These are phyloP conservation scores for Toxotes lorentzi DNA, from an alignment of 2,797 vertebrate genomes.

Conservation along the genomic window DNA sequence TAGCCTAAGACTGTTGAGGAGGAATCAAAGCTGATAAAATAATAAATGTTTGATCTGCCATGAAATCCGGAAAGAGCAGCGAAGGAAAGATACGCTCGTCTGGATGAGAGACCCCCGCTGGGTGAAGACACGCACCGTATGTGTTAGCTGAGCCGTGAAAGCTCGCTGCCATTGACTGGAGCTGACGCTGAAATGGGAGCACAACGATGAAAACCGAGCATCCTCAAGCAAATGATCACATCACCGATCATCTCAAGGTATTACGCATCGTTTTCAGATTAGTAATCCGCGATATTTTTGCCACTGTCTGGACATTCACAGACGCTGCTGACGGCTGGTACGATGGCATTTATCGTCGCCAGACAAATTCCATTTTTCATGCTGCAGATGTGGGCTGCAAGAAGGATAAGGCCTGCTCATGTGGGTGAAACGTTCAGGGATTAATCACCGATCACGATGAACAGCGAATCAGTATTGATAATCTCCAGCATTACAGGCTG, in stretches of 20 bases:
- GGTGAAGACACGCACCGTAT: constrained; percentile 77
- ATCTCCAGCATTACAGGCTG: neutral
- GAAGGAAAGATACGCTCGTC: constrained; percentile 53
- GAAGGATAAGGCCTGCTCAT: constrained; percentile 46
- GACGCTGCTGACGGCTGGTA: constrained; percentile 32
- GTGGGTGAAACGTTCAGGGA: constrained; percentile 49
- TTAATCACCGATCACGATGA: constrained; percentile 59
- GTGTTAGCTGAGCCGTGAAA: constrained; percentile 71
- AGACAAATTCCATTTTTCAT: constrained; percentile 15
- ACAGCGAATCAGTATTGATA: constrained; percentile 24
- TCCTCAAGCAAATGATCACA: constrained; percentile 54
- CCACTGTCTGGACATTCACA: constrained; percentile 35
- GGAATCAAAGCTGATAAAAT: constrained; percentile 69
- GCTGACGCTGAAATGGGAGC: constrained; percentile 72
- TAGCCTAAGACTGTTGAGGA: constrained; percentile 58
- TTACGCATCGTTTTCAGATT: constrained; percentile 52
- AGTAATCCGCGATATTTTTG: constrained; percentile 24
- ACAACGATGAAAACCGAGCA: constrained; percentile 58
- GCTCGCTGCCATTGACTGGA: constrained; percentile 78
- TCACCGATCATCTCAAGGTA: constrained; percentile 67
- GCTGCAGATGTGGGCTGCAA: constrained; percentile 67
- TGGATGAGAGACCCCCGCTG: constrained; percentile 81
- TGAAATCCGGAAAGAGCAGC: constrained; percentile 67
- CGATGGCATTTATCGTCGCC: constrained; percentile 42
- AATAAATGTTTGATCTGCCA: constrained; percentile 68